Evolutionary conservation across 2,888 invertebrate genomes (phyloP).

Genomic region (Meiosimyza decipiens): DNA sequence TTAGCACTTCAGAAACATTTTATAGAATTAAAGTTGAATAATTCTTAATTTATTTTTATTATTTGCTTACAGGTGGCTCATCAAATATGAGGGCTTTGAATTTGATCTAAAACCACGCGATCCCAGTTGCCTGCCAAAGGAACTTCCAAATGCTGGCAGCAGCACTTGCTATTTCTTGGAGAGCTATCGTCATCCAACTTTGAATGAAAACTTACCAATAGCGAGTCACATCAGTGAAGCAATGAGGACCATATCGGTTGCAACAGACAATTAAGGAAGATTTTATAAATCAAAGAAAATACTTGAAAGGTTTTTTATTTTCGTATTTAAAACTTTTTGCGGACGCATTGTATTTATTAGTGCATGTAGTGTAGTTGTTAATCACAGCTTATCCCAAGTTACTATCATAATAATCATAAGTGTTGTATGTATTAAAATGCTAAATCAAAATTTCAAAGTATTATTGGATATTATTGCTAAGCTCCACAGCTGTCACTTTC

Average conservation of each 20-base stretch:
- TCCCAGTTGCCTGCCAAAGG: constrained; percentile 83
- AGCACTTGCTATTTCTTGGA: constrained; percentile 89
- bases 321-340: not conserved
- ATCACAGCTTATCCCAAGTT: too few relatives aligned
- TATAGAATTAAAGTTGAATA: constrained; percentile 12
- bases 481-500: too few relatives aligned
- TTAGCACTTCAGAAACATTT: not conserved
- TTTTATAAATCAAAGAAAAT: constrained; percentile 10
- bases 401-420: too few relatives aligned
- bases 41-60: constrained; percentile 16
- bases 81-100: constrained; percentile 78
- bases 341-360: not conserved
- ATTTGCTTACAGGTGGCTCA: constrained; percentile 74
- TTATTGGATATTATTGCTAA: too few relatives aligned
- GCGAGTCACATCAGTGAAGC: constrained; percentile 64
- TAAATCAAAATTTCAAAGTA: too few relatives aligned
- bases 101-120: constrained; percentile 79
- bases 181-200: constrained; percentile 78
- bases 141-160: constrained; percentile 80
- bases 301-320: not conserved
- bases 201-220: constrained; percentile 71
- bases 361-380: too few relatives aligned
- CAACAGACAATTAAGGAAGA: constrained; percentile 35
- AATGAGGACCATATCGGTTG: constrained; percentile 60
- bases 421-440: too few relatives aligned